Percentiles rank a stretch among this genome's conserved stretches.
Conservation (phyloP, 2,888 invertebrate species). For the Glaucopsyche alexis region DNA sequence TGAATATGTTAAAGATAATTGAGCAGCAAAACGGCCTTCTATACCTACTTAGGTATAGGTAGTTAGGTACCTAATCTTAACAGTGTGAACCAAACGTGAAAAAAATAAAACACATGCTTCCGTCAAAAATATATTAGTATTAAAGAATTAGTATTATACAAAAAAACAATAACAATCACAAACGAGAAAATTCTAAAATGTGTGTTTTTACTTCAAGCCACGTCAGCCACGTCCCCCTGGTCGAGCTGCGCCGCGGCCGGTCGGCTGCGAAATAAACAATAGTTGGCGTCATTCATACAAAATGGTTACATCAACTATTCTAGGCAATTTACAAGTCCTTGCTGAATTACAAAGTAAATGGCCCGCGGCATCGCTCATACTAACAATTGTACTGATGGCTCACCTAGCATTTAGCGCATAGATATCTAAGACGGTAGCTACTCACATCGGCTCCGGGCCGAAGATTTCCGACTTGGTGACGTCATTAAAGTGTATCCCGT, state of each 20-base stretch:
- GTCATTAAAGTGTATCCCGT: constrained; percentile 77
- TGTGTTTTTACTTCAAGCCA: constrained; percentile 33
- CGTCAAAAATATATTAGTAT: neutral
- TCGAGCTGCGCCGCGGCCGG: constrained; percentile 47
- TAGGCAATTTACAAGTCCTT: neutral
- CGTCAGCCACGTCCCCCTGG: constrained; percentile 50
- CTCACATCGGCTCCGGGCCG: constrained; percentile 59
- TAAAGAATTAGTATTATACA: constrained; percentile 34
- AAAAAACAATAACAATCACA: constrained; percentile 31
- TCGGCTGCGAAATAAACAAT: constrained; percentile 40
- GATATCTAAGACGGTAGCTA: too few species aligned
- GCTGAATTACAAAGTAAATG: neutral
- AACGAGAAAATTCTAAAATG: constrained; percentile 23
- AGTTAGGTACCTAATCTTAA: too few species aligned
- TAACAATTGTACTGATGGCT: too few species aligned
- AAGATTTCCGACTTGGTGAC: constrained; percentile 72
- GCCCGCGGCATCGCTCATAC: too few species aligned
- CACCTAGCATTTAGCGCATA: too few species aligned
- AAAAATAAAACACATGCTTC: too few species aligned
- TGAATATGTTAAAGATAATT: neutral
- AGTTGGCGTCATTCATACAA: neutral
- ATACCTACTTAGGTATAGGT: too few species aligned
- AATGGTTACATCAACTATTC: neutral
- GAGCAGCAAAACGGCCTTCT: neutral
- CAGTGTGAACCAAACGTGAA: too few species aligned